phyloP scores from a whole-genome alignment of 1,140 invertebrate species.

The Oppia nitens region DNA sequence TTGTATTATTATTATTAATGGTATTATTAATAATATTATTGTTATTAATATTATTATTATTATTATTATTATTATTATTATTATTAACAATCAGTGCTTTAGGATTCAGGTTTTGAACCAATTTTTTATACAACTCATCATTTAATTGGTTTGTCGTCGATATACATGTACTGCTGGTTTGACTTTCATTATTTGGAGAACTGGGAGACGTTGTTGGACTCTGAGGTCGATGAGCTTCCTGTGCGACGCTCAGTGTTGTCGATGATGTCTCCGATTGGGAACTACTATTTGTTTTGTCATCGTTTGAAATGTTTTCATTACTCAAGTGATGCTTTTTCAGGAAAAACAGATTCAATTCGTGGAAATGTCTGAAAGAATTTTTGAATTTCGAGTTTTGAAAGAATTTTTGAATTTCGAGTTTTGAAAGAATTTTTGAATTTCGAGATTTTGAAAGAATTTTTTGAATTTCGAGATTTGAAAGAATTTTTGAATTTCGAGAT shows the following conservation, averaged over 20 bases:
- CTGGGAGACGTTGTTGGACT: background rate
- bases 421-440: too few species aligned
- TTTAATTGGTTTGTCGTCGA: conserved; percentile 1
- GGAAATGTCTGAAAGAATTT: background rate
- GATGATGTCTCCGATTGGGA: background rate
- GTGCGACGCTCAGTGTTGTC: background rate
- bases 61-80: too few species aligned
- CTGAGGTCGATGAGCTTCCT: background rate
- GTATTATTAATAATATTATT: too few species aligned
- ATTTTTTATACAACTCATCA: conserved; percentile 2
- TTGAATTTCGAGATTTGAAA: too few species aligned
- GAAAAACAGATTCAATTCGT: background rate
- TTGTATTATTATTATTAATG: too few species aligned
- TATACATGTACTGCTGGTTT: background rate
- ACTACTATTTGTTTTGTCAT: background rate
- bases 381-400: too few species aligned
- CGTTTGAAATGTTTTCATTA: background rate
- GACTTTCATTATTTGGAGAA: background rate
- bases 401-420: too few species aligned
- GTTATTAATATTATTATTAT: too few species aligned
- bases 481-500: too few species aligned
- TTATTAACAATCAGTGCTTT: too few species aligned
- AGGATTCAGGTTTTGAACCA: conserved; percentile 4
- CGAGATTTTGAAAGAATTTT: too few species aligned
- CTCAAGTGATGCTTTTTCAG: background rate